Base-by-base conservation (phyloP, 2,888 invertebrate genomes). In the Cabera pusaria region DNA sequence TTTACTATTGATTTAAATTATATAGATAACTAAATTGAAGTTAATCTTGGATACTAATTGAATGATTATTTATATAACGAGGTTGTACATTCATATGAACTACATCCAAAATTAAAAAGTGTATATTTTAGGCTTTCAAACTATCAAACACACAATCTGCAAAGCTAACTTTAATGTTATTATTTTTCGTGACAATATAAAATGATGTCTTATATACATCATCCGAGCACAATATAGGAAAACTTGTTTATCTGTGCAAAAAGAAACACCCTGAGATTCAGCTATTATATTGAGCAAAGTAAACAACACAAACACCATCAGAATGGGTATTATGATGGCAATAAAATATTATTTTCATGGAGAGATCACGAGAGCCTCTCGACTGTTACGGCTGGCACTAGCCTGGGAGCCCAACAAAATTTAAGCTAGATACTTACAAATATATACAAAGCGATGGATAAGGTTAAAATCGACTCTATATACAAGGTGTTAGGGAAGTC, bases 291-390 rank as follows among this genome's bases (percentile, higher is more conserved):
- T 46, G 50, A 62, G 60, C 60, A 56, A 60, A 67, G 57, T 63
- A 62, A 67, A 65, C 57, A 64, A 39, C 50, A 42, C 57, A 54
- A 48, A 52, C 51, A 50, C 58, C 48, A 66, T 65, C 64, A 62
- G 59, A 68, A 55, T 50, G 51, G 57, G 61, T 68, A 70, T 72
- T 65, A 73, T 67, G 62, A 62, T 56, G 44, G 60, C 69, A 75
- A 80, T 78, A 83, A 83, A 82, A 84, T 82, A 81, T 82, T 71
- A 84, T 83, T 79, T 79, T 80, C 77, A 76, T 79, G 71, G 67
- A 72, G 75, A 68, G 65, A 78, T 81, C 80, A 72, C 68, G 54
- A 74, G 64, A 71, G 73, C 61, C 66, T 72, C 76, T 77, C 58
- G 49, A 73, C 68, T 63, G 55, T 52, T 60, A 56, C 62, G 62